Evolutionary conservation across 1,140 invertebrate genomes (phyloP), one percentile per base, ranked within the genome.

Genomic region (Pectinophora gossypiella): DNA sequence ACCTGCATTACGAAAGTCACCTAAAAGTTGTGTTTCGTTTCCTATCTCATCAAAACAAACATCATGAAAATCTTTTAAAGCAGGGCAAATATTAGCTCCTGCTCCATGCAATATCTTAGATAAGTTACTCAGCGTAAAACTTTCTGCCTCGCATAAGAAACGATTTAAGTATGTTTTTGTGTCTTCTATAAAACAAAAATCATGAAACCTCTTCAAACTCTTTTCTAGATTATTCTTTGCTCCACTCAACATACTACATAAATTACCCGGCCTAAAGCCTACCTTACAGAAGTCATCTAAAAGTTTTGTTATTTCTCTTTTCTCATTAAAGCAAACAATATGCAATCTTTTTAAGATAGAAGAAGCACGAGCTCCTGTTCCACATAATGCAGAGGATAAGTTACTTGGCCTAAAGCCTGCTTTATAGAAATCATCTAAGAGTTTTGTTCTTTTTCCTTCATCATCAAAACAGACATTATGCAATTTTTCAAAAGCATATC

Each of bases 31-130:
- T 38, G 62, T 69, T 54, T 50, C 61, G 35, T 57, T 61, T 48
- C 62, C 65, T 56, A 16, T 45, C 16, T 64, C 51, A 61, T 62
- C 55, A 56, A 70, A 70, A 65, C 72, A 75, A 63, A 68, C 57
- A 56, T 61, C 49, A 53, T 75, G 66, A 68, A 75, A 72, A 53
- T 65, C 59, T 57, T 61, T 56, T 48, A 75, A 62, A 57, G 59
- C 64, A 50, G 57, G 51, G 51, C 61, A 65, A 75, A 72, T 59
- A 49, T 63, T 65, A 48, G 45, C 54, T 49, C 47, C 54, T 55
- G 59, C 56, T 50, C 64, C 64, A 56, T 72, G 59, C 23, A 75
- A 50, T 58, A 74, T 64, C 7, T 45, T 38, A 54, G 58, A 66
- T 64, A 74, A 59, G 48, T 63, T 50, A 18, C 21, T 58, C 18